Percentiles rank a stretch among this genome's conserved stretches.
Conservation (phyloP, 2,888 invertebrate species). For the Tenthredo amoena region DNA sequence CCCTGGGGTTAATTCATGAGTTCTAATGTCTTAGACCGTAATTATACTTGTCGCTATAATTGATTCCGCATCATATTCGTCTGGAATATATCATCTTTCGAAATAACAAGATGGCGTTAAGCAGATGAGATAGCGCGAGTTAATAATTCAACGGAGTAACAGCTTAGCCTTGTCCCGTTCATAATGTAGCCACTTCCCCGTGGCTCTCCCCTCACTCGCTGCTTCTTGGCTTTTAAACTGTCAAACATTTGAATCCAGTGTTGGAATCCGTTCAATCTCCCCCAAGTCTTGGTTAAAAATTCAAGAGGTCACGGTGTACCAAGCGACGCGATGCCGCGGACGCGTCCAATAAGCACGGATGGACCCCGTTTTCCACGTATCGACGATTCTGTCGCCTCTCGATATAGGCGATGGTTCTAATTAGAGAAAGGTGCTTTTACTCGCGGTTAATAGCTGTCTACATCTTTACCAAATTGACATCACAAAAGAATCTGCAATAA, state of each 20-base stretch:
- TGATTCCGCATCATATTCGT: slow-evolving; percentile 11
- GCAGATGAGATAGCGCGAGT: slow-evolving; percentile 42
- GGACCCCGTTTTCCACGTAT: neutral
- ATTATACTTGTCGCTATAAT: slow-evolving; percentile 22
- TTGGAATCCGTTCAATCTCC: slow-evolving; percentile 71
- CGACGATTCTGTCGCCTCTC: slow-evolving; percentile 28
- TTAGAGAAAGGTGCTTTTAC: slow-evolving; percentile 16
- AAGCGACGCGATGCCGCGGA: slow-evolving; percentile 22
- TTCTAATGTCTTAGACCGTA: neutral
- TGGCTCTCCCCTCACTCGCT: slow-evolving; percentile 59
- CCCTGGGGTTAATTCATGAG: neutral
- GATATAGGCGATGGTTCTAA: slow-evolving; percentile 4
- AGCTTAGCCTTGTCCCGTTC: slow-evolving; percentile 78
- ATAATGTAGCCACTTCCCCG: slow-evolving; percentile 74
- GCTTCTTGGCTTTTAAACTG: slow-evolving; percentile 77
- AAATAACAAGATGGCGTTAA: slow-evolving; percentile 48
- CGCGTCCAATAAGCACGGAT: slow-evolving; percentile 46
- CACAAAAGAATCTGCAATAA: neutral
- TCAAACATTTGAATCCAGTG: slow-evolving; percentile 73
- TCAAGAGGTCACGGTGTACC: slow-evolving; percentile 62
- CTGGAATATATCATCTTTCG: neutral
- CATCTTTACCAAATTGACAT: neutral
- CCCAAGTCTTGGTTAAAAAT: slow-evolving; percentile 72
- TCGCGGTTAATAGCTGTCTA: slow-evolving; percentile 9
- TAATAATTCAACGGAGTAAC: slow-evolving; percentile 65